phyloP scores from a whole-genome alignment of 2,888 invertebrate species.

The Dysmachus trigonus region DNA sequence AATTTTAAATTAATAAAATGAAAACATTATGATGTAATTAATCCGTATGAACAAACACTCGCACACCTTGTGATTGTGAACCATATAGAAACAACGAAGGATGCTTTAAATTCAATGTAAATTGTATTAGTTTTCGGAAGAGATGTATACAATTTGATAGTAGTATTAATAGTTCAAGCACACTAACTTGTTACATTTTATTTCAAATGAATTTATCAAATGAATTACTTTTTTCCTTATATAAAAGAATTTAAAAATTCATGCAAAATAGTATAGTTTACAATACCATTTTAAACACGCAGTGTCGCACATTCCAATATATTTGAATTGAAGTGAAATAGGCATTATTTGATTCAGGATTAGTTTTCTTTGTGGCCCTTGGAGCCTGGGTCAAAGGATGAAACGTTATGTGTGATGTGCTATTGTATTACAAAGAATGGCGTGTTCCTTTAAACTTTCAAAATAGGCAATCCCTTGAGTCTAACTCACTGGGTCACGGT shows the following conservation, averaged over 20 bases:
- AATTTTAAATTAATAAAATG: neutral
- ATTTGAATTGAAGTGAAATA: neutral
- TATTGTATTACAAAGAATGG: neutral
- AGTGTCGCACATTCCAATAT: neutral
- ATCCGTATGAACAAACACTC: no score
- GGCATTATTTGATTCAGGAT: neutral
- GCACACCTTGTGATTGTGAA: no score
- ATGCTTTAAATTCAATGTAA: no score
- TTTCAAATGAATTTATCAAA: no score
- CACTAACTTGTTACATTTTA: neutral
- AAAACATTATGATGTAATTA: no score
- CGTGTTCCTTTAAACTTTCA: neutral
- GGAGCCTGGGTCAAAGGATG: neutral
- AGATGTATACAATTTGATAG: no score
- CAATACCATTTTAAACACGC: neutral
- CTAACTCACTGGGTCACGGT: neutral
- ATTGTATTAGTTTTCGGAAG: no score
- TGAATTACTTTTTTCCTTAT: no score
- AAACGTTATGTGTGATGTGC: neutral
- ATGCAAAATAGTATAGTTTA: neutral
- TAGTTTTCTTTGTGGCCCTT: neutral
- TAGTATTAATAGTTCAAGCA: neutral
- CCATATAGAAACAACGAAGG: no score
- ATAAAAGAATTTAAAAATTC: neutral
- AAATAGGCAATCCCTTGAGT: neutral